Evolutionary conservation across 1,140 invertebrate species (phyloP), one percentile per base, ranked within the genome.

Genomic region (Drosophila nasuta): DNA sequence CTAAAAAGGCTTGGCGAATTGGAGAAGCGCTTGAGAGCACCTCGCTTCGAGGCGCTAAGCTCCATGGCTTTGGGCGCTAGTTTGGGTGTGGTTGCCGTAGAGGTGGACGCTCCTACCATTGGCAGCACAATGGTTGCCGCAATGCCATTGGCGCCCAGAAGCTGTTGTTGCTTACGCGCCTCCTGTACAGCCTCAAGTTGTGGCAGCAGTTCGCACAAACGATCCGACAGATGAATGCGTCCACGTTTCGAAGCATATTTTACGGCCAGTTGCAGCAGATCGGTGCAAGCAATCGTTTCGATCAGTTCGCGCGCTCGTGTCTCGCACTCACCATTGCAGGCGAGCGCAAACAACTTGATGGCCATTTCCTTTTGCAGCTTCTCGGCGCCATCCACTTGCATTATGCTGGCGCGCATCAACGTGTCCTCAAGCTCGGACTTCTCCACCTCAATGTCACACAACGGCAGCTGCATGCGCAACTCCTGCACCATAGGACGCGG

Each of bases 281-380:
- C 95, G 2, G 95, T 94, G 75, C 96, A 96, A 10, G 95, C 95
- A 91, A 99, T 95, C 81, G 98, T 93, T 80, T 97, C 95, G 91
- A 97, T 97, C 5, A 98, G 93, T 92, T 99, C 98, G 3, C 97
- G 91, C 0, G 97, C 98, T 45, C 98, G 94, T 78, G 95, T 95
- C 82, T 99, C 97, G 45, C 96, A 94, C 92, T 97, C 97, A 89
- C 95, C 95, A 75, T 95, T 95, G 86, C 96, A 97, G 1, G 97
- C 96, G 38, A 86, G 49, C 15, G 97, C 97, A 94, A 99, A 98
- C 17, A 98, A 92, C 93, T 97, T 98, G 70, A 99, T 95, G 28
- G 98, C 94, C n/a, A 95, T 94, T 91, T 98, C 96, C 73, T 96
- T 95, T 4, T 95, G 83, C 15, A 94, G 92, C 86, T 95, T 96